Conservation (phyloP, 2,113 vertebrate genomes). For the Etia nguti region DNA sequence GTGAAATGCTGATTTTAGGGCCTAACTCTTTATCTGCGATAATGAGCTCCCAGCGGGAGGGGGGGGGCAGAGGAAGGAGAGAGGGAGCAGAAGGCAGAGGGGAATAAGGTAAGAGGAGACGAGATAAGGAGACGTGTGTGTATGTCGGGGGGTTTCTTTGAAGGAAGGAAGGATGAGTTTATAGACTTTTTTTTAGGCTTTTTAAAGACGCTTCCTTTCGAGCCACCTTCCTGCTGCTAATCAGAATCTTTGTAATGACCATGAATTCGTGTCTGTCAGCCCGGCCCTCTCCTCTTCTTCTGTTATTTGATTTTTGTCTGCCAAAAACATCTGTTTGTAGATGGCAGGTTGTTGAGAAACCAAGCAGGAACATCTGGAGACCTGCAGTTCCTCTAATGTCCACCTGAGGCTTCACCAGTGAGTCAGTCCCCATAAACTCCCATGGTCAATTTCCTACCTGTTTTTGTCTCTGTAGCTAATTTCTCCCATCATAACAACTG, state of each 20-base stretch:
- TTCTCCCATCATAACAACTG: neutral
- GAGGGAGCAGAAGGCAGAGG: neutral
- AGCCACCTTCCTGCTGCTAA: neutral
- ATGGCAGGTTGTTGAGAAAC: neutral
- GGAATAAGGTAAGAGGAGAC: neutral
- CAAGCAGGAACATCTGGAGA: neutral
- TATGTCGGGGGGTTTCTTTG: neutral
- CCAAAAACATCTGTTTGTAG: neutral
- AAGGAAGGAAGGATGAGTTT: neutral
- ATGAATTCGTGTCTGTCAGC: neutral
- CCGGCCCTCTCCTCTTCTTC: neutral
- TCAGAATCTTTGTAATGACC: neutral
- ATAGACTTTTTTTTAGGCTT: neutral
- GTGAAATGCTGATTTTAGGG: neutral
- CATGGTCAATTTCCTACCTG: neutral
- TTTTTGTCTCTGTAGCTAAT: neutral
- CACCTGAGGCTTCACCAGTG: neutral
- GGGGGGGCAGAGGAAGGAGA: neutral
- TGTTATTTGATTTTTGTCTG: neutral
- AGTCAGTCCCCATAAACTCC: neutral
- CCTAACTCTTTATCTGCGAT: neutral
- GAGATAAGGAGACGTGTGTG: neutral
- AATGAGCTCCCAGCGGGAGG: neutral
- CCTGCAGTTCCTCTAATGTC: neutral
- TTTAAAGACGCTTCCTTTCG: neutral